These are phyloP conservation scores for Vespertilio murinus DNA, from an alignment of 2,797 vertebrate species.

Conservation along the genomic window DNA sequence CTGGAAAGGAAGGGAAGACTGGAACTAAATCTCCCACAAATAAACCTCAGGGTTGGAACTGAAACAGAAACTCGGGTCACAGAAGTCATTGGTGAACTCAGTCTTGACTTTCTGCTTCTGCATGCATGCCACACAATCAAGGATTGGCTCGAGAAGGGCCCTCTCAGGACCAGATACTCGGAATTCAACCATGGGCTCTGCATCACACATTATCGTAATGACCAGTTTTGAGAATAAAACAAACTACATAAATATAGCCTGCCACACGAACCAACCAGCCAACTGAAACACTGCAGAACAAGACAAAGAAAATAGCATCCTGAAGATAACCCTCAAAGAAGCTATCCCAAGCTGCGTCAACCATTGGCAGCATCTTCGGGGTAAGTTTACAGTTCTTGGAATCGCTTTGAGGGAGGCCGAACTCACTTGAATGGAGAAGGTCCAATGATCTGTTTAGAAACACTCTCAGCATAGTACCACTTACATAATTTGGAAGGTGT, in stretches of 20 bases:
- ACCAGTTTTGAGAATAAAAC: not conserved
- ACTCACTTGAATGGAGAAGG: not conserved
- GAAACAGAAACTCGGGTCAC: not conserved
- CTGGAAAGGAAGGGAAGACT: not conserved
- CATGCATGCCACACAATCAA: not conserved
- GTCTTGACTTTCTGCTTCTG: not conserved
- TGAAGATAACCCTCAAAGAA: not conserved
- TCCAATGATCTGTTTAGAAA: constrained; percentile 20
- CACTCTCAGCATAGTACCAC: not conserved
- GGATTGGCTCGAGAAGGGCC: not conserved
- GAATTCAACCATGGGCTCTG: not conserved
- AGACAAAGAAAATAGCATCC: not conserved
- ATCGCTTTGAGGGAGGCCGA: not conserved
- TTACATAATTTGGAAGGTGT: constrained; percentile 20
- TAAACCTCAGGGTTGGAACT: not conserved
- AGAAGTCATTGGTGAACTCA: not conserved
- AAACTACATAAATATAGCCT: not conserved
- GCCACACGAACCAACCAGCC: not conserved
- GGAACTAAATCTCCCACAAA: not conserved
- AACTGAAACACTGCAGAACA: not conserved
- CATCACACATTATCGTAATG: not conserved
- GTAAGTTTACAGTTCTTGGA: not conserved
- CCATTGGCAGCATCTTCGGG: not conserved
- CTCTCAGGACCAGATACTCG: not conserved
- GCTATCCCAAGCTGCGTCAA: not conserved